Evolutionary conservation across 2,888 invertebrate genomes (phyloP), one percentile per base, ranked within the genome.

Genomic region (Melieria omissa): DNA sequence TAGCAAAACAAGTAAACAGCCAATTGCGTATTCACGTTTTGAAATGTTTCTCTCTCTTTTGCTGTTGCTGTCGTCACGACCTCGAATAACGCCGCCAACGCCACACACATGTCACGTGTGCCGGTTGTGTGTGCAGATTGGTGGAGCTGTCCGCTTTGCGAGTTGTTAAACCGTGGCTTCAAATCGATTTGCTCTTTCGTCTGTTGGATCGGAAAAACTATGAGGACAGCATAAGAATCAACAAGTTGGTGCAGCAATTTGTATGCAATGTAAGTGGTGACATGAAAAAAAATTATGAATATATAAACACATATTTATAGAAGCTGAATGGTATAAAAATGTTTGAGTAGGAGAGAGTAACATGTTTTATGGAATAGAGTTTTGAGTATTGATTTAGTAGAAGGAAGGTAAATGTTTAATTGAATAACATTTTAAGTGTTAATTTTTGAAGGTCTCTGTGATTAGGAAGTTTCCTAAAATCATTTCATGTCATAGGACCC

Each of bases 131-230:
- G 16, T 16, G 10, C 7, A 69, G 69, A 73, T 73, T 72, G 55
- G 76, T 85, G 65, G 81, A 82, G 74, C 81, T 85, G 74, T 85
- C 85, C 44, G 85, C 86, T 55, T 78, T 85, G 70, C 81, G 79
- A 76, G 82, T 78, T 68, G 78, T 84, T 7, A 86, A 84, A 63
- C 86, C 86, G 10, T 85, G 86, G 85, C 81, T 85, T 73, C 85
- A 86, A 78, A 82, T 83, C 72, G 85, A 84, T 77, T 75, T 80
- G n/a, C 74, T 85, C 70, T 84, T 86, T 71, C 83, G 84, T 12
- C 71, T 85, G 7, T 72, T 86, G 76, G 83, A 80, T 41, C 78
- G 78, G 0, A 65, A 80, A 42, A 77, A 83, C 9, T 83, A 84
- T 62, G 81, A 80, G 9, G 79, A 80, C 70, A 79, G 80, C 4